Evolutionary conservation across 2,888 invertebrate genomes (phyloP).

Genomic region (Sipunculus nudus): DNA sequence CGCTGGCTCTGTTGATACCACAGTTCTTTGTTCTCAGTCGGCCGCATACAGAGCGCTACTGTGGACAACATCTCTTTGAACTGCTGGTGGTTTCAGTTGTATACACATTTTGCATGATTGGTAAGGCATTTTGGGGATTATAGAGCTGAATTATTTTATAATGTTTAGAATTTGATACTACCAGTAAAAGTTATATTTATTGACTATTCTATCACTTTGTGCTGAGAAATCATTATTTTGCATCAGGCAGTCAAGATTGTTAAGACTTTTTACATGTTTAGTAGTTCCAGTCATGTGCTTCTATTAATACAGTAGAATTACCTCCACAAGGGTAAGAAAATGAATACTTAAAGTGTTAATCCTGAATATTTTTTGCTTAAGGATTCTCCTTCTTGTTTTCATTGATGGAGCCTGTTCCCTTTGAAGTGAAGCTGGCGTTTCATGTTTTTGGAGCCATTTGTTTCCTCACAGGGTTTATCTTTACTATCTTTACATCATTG

Average conservation of each 20-base stretch:
- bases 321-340: background rate
- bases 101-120: constrained; percentile 53
- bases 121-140: too few species aligned
- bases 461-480: constrained; percentile 46
- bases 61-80: constrained; percentile 51
- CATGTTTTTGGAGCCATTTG: constrained; percentile 54
- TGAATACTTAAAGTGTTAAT: background rate
- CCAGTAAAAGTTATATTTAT: background rate
- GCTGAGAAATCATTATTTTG: too few species aligned
- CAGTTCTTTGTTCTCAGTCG: constrained; percentile 49
- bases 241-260: too few species aligned
- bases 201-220: too few species aligned
- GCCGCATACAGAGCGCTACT: constrained; percentile 51
- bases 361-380: constrained; percentile 30
- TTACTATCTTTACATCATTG: constrained; percentile 39
- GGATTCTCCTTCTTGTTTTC: constrained; percentile 57
- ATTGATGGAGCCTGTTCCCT: constrained; percentile 57
- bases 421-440: constrained; percentile 54
- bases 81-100: constrained; percentile 53
- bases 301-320: too few species aligned
- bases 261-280: too few species aligned
- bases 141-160: background rate
- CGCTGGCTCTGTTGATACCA: constrained; percentile 46
- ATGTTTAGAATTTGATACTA: background rate
- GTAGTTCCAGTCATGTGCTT: too few species aligned